These are phyloP conservation scores for Mythimna albipuncta DNA, from an alignment of 2,888 invertebrate genomes.

Conservation along the genomic window DNA sequence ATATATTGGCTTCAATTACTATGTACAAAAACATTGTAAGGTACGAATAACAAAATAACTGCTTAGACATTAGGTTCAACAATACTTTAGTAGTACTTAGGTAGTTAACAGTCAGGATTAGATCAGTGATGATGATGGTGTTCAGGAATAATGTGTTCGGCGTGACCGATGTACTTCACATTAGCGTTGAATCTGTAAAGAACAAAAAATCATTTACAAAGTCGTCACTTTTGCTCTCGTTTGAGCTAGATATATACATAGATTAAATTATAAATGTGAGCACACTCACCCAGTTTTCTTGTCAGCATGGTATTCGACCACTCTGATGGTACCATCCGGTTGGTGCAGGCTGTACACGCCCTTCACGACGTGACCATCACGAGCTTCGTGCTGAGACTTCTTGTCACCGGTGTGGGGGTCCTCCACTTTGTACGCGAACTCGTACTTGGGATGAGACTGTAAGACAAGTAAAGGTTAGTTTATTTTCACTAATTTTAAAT, in stretches of 20 bases:
- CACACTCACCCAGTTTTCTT: constrained; percentile 66
- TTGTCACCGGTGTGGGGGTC: constrained; percentile 88
- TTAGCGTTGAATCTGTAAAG: constrained; percentile 73
- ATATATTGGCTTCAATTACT: constrained; percentile 11
- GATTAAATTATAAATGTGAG: rapidly evolving
- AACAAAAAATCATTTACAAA: neutral
- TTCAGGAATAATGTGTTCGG: constrained; percentile 60
- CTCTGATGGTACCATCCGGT: constrained; percentile 81
- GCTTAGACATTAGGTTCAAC: constrained; percentile 18
- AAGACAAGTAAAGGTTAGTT: neutral
- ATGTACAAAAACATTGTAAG: constrained; percentile 5
- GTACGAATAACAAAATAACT: constrained; percentile 31
- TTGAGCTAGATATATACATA: neutral
- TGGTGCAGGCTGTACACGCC: constrained; percentile 89
- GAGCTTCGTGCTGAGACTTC: constrained; percentile 86
- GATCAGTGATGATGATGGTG: constrained; percentile 59
- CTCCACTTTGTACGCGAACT: constrained; percentile 84
- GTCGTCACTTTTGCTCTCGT: neutral
- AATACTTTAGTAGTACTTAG: too few relatives aligned
- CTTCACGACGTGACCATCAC: constrained; percentile 89
- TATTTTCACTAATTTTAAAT: neutral
- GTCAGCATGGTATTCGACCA: constrained; percentile 86
- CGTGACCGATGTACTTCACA: constrained; percentile 66
- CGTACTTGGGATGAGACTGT: constrained; percentile 83
- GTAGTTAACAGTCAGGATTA: neutral